phyloP scores from a whole-genome alignment of 2,113 vertebrate species.

The Carlito syrichta region DNA sequence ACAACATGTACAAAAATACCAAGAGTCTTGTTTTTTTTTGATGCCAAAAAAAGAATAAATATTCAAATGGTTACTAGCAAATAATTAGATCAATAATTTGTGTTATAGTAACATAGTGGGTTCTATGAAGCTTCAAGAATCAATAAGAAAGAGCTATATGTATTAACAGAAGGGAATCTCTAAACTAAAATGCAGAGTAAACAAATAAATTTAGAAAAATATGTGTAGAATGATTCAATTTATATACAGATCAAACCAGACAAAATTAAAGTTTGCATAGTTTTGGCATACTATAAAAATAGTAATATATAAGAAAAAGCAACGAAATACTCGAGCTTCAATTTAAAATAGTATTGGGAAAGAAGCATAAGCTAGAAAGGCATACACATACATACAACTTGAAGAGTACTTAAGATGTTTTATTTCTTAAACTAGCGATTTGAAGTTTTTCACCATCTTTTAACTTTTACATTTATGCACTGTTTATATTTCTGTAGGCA shows the following conservation, averaged over 20 bases:
- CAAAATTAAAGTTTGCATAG: not conserved
- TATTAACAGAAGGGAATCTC: not conserved
- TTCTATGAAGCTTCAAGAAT: not conserved
- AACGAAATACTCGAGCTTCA: not conserved
- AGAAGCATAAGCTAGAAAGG: not conserved
- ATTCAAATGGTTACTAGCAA: not conserved
- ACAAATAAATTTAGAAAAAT: not conserved
- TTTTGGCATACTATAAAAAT: not conserved
- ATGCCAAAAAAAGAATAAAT: not conserved
- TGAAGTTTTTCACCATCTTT: not conserved
- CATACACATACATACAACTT: no score
- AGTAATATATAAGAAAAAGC: not conserved
- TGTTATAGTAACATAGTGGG: not conserved
- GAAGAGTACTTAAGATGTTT: not conserved
- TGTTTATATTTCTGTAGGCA: not conserved
- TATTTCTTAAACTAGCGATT: not conserved
- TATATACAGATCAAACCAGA: not conserved
- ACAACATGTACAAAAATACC: not conserved
- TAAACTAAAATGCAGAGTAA: not conserved
- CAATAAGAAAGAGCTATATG: not conserved
- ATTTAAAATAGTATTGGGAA: not conserved
- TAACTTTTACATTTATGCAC: not conserved
- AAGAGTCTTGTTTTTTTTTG: not conserved
- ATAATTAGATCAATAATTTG: not conserved
- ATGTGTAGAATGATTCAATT: not conserved